These are phyloP conservation scores for Esperia sulphurella DNA, from an alignment of 2,888 invertebrate species.

Conservation along the genomic window DNA sequence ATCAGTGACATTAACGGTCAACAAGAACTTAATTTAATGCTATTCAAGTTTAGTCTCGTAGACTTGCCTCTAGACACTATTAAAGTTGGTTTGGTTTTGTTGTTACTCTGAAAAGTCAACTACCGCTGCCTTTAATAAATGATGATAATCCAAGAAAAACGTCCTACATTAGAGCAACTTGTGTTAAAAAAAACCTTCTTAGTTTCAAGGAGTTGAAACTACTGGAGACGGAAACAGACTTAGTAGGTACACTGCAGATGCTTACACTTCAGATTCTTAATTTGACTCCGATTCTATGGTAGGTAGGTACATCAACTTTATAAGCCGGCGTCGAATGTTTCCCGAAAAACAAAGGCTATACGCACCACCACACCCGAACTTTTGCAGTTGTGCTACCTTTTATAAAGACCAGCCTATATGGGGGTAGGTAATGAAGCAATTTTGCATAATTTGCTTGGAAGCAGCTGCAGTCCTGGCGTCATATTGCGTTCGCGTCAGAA, in stretches of 20 bases:
- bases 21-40: constrained; percentile 27
- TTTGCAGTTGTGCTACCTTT: constrained; percentile 19
- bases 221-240: too few species aligned
- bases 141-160: constrained; percentile 6
- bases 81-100: not conserved
- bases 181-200: not conserved
- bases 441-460: constrained; percentile 37
- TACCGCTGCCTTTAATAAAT: not conserved
- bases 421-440: constrained; percentile 31
- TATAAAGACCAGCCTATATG: too few species aligned
- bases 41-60: constrained; percentile 24
- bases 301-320: too few species aligned
- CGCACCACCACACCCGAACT: constrained; percentile 1
- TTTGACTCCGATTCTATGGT: too few species aligned
- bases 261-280: too few species aligned
- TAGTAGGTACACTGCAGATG: too few species aligned
- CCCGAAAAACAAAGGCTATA: too few species aligned
- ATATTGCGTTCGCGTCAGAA: constrained; percentile 41
- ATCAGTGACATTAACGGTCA: constrained; percentile 41
- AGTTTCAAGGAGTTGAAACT: too few species aligned
- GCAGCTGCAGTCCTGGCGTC: constrained; percentile 39
- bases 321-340: too few species aligned
- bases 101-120: not conserved
- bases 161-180: not conserved
- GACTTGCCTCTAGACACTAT: constrained; percentile 1